Conservation (phyloP, 2,888 invertebrate species). For the Dorcus parallelipipedus region DNA sequence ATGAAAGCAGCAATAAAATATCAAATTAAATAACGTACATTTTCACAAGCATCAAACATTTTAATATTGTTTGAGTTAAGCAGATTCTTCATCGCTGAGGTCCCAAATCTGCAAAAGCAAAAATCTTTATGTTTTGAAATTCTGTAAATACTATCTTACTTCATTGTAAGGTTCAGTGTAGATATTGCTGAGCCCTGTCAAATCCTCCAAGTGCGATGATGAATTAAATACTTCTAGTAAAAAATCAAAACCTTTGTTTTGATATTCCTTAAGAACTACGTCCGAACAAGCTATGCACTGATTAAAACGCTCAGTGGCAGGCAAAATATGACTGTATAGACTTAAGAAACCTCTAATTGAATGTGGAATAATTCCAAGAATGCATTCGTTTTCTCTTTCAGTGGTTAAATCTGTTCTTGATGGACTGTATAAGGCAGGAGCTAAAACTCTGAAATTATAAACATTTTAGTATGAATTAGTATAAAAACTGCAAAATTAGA, state of each 20-base stretch:
- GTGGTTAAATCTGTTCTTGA: conserved; percentile 39
- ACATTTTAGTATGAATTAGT: not conserved
- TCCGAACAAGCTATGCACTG: conserved; percentile 92
- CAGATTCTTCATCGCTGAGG: not conserved
- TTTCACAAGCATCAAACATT: no score
- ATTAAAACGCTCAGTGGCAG: conserved; percentile 80
- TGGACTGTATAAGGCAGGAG: conserved; percentile 63
- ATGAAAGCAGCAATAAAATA: no score
- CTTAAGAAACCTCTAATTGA: conserved; percentile 90
- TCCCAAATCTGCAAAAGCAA: not conserved
- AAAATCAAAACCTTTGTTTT: conserved; percentile 64
- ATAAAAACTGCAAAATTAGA: no score
- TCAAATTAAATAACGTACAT: no score
- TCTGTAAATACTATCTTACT: not conserved
- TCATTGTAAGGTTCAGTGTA: conserved; percentile 43
- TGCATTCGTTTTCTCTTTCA: conserved; percentile 53
- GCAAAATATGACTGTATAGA: conserved; percentile 75
- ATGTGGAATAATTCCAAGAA: conserved; percentile 85
- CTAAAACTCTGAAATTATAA: conserved; percentile 52
- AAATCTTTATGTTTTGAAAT: no score
- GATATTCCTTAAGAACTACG: conserved; percentile 51
- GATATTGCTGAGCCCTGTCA: conserved; percentile 74
- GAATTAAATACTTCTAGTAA: conserved; percentile 76
- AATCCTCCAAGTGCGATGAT: conserved; percentile 76
- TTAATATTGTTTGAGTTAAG: no score